Evolutionary conservation across 64 coral and sea anemone species (phyloP).

Genomic region (Porites australiensis): DNA sequence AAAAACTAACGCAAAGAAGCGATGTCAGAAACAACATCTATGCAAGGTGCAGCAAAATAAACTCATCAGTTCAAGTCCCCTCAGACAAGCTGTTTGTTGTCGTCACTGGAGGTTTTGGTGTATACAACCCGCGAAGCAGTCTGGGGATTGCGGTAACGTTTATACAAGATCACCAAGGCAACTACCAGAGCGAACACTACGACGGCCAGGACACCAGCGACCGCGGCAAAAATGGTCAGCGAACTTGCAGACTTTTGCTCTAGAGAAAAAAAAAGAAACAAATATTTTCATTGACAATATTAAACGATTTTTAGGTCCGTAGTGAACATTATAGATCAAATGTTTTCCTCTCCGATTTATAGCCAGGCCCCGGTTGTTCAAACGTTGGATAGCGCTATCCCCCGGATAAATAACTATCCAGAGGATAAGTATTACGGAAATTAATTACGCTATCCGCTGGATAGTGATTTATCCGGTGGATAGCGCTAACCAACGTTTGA

Average conservation of each 20-base stretch:
- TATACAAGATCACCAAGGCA: constrained; percentile 68
- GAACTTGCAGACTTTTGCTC: constrained; percentile 13
- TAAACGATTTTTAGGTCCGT: too few species aligned
- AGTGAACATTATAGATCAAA: too few species aligned
- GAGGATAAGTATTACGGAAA: too few species aligned
- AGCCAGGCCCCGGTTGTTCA: too few species aligned
- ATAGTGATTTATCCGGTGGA: too few species aligned
- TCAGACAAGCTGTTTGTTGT: constrained; percentile 35
- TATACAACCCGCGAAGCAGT: constrained; percentile 34
- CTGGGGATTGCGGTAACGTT: constrained; percentile 42
- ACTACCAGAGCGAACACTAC: constrained; percentile 64
- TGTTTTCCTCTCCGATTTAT: too few species aligned
- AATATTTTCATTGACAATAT: neutral
- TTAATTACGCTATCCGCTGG: too few species aligned
- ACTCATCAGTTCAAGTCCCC: neutral
- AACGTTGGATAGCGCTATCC: too few species aligned
- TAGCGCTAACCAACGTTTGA: too few species aligned
- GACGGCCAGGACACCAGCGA: constrained; percentile 79
- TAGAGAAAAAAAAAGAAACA: neutral
- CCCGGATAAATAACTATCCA: too few species aligned
- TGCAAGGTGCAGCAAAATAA: constrained; percentile 16
- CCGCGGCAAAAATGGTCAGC: constrained; percentile 59
- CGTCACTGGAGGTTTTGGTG: constrained; percentile 29
- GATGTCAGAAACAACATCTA: neutral
- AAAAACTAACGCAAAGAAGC: neutral